Evolutionary conservation across 2,888 invertebrate genomes (phyloP), one percentile per base, ranked within the genome.

Genomic region (Choristoneura rosaceana): DNA sequence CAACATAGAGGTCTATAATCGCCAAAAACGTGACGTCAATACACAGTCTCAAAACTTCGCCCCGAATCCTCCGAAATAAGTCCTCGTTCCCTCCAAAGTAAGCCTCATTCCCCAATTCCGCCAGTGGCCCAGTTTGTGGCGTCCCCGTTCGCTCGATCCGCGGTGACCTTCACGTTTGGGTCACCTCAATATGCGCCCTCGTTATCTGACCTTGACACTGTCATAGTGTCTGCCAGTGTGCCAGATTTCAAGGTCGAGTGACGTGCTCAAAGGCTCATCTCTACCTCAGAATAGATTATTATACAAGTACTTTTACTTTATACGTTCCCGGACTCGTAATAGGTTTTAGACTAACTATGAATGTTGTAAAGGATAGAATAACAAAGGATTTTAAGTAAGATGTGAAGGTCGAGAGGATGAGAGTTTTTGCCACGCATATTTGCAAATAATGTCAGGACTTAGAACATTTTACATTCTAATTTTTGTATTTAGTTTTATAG

Each of bases 151-250:
- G 67, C 38, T 47, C 62, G 55, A 55, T 45, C 66, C 66, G 43
- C 10, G 73, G 76, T 74, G 71, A 67, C 78, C 81, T 74, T 74
- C 75, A 74, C 50, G 76, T 71, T 61, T 76, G 66, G 73, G 79
- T 67, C 79, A 77, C 80, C 81, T 75, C 78, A n/a, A 77, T 75
- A 64, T 65, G 66, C 74, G 58, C 55, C 64, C 71, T 50, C 66
- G 43, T 55, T 55, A 60, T 25, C 14, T 76, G 75, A 77, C 82
- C 82, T 80, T 79, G 79, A 75, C 76, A 71, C 74, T 50, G 14
- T 14, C 45, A 14, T 25, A 25, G 17, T 8, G 45, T 41, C 50
- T 60, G 47, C 17, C 43, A 50, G 14, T 43, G 52, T 34, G 43
- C 59, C 66, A 58, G 45, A 17, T 50, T 64, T 50, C 14, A 47